Conservation (phyloP, 2,888 invertebrate genomes). For the Erebia palarica region DNA sequence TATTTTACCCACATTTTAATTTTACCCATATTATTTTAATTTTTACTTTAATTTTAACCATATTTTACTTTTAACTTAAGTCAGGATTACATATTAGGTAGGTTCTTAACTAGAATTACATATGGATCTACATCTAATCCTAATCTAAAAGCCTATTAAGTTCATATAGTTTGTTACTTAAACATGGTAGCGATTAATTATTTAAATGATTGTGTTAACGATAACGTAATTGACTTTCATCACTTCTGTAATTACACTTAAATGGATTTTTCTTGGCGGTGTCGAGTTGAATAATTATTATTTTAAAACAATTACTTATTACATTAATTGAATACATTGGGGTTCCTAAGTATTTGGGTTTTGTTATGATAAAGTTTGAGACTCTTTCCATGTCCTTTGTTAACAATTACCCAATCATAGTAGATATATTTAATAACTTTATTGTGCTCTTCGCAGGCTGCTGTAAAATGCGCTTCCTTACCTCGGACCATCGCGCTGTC, state of each 20-base stretch:
- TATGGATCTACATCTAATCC: neutral
- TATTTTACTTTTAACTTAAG: too few relatives aligned
- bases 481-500: slow-evolving; percentile 78
- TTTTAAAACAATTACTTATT: slow-evolving; percentile 1
- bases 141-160: slow-evolving; percentile 6
- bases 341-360: neutral
- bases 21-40: too few relatives aligned
- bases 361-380: neutral
- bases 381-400: too few relatives aligned
- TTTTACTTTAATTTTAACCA: too few relatives aligned
- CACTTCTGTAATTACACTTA: slow-evolving; percentile 21
- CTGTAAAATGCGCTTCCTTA: slow-evolving; percentile 78
- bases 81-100: too few relatives aligned
- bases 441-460: slow-evolving; percentile 60
- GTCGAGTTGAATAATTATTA: slow-evolving; percentile 9
- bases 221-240: slow-evolving; percentile 20
- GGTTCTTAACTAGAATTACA: too few relatives aligned
- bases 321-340: neutral
- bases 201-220: slow-evolving; percentile 21
- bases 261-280: slow-evolving; percentile 15
- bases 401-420: too few relatives aligned
- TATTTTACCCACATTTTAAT: too few relatives aligned
- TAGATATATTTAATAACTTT: neutral
- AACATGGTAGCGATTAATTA: slow-evolving; percentile 19
- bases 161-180: neutral